A percentile compares a stretch with the other conserved stretches of the same genome.
phyloP scores from a whole-genome alignment of 2,888 invertebrate species.

The Drosophila niveifrons region DNA sequence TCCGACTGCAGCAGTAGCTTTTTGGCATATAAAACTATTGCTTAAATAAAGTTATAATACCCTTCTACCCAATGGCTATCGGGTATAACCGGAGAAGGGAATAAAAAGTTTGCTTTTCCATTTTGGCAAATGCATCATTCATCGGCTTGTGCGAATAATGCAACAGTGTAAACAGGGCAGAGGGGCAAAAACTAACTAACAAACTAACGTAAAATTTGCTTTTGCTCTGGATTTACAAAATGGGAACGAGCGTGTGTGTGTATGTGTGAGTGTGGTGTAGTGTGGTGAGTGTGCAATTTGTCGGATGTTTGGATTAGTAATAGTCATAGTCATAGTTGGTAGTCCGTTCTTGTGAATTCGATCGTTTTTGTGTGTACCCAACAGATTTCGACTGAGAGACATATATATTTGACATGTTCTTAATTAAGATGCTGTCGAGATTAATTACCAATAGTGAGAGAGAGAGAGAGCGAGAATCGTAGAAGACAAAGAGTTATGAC shows the following conservation, averaged over 20 bases:
- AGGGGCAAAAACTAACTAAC: neutral
- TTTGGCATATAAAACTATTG: too few species aligned
- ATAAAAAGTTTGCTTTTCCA: constrained; percentile 17
- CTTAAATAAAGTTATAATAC: too few species aligned
- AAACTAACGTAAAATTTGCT: constrained; percentile 19
- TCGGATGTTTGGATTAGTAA: constrained; percentile 40
- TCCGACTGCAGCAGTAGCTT: too few species aligned
- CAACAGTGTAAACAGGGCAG: constrained; percentile 14
- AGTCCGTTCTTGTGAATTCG: constrained; percentile 1
- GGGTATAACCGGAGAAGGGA: too few species aligned
- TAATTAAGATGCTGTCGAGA: constrained; percentile 77
- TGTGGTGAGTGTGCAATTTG: constrained; percentile 40
- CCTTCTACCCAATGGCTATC: too few species aligned
- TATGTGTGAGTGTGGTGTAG: neutral
- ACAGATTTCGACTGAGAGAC: constrained; percentile 51
- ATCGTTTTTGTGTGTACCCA: neutral
- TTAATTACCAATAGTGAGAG: constrained; percentile 37
- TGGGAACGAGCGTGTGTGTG: neutral
- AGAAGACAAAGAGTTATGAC: constrained; percentile 11
- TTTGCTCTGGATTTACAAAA: neutral
- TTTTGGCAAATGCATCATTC: constrained; percentile 41
- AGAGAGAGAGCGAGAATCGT: neutral
- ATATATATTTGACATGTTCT: constrained; percentile 58
- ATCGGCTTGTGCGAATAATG: constrained; percentile 22
- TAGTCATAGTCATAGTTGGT: neutral